Percentiles rank a stretch among this genome's conserved stretches.
Conservation (phyloP, 2,888 invertebrate species). For the Artemia sinica region DNA sequence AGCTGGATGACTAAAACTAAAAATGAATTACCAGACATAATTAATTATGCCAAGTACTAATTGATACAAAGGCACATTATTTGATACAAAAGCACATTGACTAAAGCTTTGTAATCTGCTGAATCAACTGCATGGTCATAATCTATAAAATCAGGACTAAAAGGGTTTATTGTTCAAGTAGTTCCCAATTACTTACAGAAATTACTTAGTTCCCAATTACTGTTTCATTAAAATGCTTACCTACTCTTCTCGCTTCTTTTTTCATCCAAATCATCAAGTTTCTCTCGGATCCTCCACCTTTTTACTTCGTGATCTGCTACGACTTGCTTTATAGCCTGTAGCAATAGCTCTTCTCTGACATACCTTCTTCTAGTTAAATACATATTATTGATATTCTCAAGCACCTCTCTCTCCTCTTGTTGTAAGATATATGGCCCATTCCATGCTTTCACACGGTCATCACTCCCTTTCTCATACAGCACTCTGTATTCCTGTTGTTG, state of each 20-base stretch:
- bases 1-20: too few relatives aligned
- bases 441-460: slow-evolving; percentile 13
- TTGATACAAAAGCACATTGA: too few relatives aligned
- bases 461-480: neutral
- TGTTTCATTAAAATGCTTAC: too few relatives aligned
- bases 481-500: neutral
- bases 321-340: slow-evolving; percentile 21
- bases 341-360: slow-evolving; percentile 21
- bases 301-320: slow-evolving; percentile 24
- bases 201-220: too few relatives aligned
- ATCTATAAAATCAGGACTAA: too few relatives aligned
- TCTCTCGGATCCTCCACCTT: slow-evolving; percentile 25
- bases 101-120: too few relatives aligned
- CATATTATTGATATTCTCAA: slow-evolving; percentile 21
- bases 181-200: too few relatives aligned
- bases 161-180: too few relatives aligned
- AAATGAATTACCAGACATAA: too few relatives aligned
- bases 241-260: slow-evolving; percentile 17
- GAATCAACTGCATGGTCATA: too few relatives aligned
- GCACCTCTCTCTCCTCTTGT: slow-evolving; percentile 22
- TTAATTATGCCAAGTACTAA: too few relatives aligned
- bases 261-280: slow-evolving; percentile 24
- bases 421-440: slow-evolving; percentile 24
- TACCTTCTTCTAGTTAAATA: slow-evolving; percentile 22
- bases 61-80: too few relatives aligned